Base-by-base conservation (phyloP, 1,140 invertebrate species). In the Penaeus chinensis region DNA sequence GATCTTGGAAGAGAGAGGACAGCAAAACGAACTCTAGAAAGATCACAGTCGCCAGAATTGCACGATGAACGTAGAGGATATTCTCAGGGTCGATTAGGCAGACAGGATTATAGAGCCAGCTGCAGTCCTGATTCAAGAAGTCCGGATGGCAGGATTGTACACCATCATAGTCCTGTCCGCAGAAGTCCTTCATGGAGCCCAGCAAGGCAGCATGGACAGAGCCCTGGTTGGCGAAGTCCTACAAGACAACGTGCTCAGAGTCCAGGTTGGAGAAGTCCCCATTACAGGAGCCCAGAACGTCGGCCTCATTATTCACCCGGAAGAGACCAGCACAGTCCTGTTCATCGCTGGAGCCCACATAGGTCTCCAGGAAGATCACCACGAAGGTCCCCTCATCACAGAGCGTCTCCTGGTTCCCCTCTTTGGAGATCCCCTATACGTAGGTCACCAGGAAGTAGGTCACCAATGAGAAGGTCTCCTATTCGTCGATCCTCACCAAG, bases 261-360 rank as follows among this genome's bases (percentile, higher is more conserved):
- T 61, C 81, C 86, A n/a, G 63, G 69, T 3, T 88, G 81, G 86
- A 42, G 86, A 47, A 88, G 86, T 66, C 87, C 82, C 42, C 85
- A 66, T 18, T 88, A 79, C 22, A 32, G 42, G 19, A 79, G 66
- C 65, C 82, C 63, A 18, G 82, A 88, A 19, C 54, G 63, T 7
- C 80, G 61, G 10, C n/a, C 60, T 13, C 80, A 37, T 32, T 82
- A 82, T 47, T 82, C 81, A 19, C 81, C 81, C 3, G 81, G 81
- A 47, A 66, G 81, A 82, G 81, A 82, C 18, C 47, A 84, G 27
- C 42, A 71, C 7, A 84, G 71, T 84, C 71, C 82, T 62, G 60
- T 74, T 4, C 69, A 66, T 27, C 74, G 82, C 27, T 84, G 87
- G 87, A 79, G 81, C 61, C 82, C 84, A 24, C 77, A 24, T 20